Percentiles rank a stretch among this genome's conserved stretches.
phyloP scores from a whole-genome alignment of 2,113 vertebrate species.

The Callopanchax toddi region DNA sequence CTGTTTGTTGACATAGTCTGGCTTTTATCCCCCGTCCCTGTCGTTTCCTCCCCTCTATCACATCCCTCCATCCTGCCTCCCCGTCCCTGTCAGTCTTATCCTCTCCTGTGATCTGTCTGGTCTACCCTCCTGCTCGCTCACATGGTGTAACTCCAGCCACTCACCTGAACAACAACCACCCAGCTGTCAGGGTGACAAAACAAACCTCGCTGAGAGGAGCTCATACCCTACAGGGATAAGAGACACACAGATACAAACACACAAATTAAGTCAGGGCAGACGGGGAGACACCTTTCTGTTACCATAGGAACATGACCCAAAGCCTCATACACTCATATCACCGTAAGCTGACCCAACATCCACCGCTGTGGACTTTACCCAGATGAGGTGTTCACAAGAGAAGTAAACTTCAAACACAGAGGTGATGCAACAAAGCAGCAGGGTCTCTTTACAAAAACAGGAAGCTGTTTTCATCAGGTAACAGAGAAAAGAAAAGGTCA shows the following conservation, averaged over 20 bases:
- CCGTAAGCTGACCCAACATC: slow-evolving; percentile 24
- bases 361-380: slow-evolving; percentile 56
- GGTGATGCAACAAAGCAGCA: slow-evolving; percentile 53
- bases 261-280: slow-evolving; percentile 29
- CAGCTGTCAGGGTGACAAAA: slow-evolving; percentile 60
- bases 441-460: slow-evolving; percentile 3
- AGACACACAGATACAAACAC: slow-evolving; percentile 30
- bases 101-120: slow-evolving; percentile 3
- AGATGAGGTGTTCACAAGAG: slow-evolving; percentile 26
- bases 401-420: slow-evolving; percentile 48
- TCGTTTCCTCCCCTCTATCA: slow-evolving; percentile 4
- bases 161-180: slow-evolving; percentile 57
- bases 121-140: slow-evolving; percentile 12
- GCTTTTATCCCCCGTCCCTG: slow-evolving; percentile 55
- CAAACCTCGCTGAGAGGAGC: slow-evolving; percentile 56
- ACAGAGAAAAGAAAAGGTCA: neutral
- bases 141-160: slow-evolving; percentile 32
- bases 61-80: slow-evolving; percentile 20
- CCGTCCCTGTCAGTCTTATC: slow-evolving; percentile 19
- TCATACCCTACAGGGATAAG: slow-evolving; percentile 57
- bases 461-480: slow-evolving; percentile 1
- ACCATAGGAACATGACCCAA: slow-evolving; percentile 66
- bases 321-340: slow-evolving; percentile 25
- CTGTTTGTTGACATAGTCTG: slow-evolving; percentile 60
- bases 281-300: slow-evolving; percentile 49